phyloP scores from a whole-genome alignment of 2,113 vertebrate genomes.

The Scopus umbretta region DNA sequence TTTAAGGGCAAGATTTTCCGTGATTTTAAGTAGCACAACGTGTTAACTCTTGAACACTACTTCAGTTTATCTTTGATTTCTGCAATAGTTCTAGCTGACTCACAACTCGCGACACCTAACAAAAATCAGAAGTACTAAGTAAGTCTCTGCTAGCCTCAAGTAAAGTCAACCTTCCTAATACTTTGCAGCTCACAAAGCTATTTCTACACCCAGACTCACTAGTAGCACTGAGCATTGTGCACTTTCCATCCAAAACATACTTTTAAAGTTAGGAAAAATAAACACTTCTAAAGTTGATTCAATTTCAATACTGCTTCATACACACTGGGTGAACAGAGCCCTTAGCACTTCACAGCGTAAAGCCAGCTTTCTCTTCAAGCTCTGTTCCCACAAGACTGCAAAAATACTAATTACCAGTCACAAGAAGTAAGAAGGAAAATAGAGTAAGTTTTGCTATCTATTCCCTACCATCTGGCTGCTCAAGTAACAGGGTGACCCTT shows the following conservation, averaged over 20 bases:
- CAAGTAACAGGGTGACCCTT: background rate
- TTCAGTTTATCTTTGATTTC: background rate
- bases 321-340: background rate
- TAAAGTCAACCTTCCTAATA: background rate
- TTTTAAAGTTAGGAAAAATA: background rate
- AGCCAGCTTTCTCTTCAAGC: background rate
- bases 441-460: background rate
- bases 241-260: background rate
- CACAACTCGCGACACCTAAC: background rate
- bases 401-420: background rate
- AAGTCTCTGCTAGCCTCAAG: background rate
- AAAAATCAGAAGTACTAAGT: background rate
- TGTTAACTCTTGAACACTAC: background rate
- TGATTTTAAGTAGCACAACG: background rate
- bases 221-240: background rate
- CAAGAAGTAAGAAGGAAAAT: background rate
- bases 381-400: background rate
- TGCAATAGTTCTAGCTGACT: background rate
- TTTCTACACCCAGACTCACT: background rate
- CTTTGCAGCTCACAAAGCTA: background rate
- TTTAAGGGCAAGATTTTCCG: background rate
- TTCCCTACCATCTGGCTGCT: background rate
- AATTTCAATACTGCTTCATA: background rate
- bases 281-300: accelerated
- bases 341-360: background rate